Base-by-base conservation (phyloP, 2,797 vertebrate genomes). In the Ceyx erithaca region DNA sequence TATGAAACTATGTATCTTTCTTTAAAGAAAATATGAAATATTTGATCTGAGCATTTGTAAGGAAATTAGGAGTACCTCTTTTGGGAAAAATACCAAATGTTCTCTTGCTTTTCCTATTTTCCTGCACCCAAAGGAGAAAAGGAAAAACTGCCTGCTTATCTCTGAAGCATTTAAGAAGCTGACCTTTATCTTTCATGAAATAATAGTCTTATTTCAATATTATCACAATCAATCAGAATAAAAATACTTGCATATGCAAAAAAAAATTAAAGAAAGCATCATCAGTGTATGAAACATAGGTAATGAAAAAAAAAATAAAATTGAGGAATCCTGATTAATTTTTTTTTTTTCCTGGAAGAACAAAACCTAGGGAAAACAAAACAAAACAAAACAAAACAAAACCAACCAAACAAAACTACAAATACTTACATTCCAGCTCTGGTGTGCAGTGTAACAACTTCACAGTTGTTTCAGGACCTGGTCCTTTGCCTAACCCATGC, bases 111-210 rank as follows among this genome's bases (percentile, higher is more conserved):
- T 85, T 73, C 16, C 8, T 69, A 12, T 83, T 78, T 66, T 66
- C 31, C 31, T 78, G 25, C 14, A 55, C 14, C 20, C 14, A 23
- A 68, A 68, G 35, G 37, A 77, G 40, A 66, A 90, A 89, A 81
- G 25, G 54, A 79, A 88, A 51, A 90, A 62, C 22, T 63, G 7
- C 7, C 7, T 62, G 28, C 43, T 84, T 90, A 30, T 37, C 2
- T 4, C 28, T 46, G 46, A 89, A 71, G 7, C 9, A n/a, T 72
- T 94, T 66, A 62, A 75, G 80, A 84, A 70, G 3, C n/a, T 62
- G 58, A 35, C 22, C 70, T 85, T 80, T 71, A 52, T 78, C 11
- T 69, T 90, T 69, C 67, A 82, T 68, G 49, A 91, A 68, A 80
- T 35, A 90, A 77, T 68, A 66, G 55, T 69, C 72, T 82, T 71